A percentile compares a stretch with the other conserved stretches of the same genome.
Evolutionary conservation across 2,888 invertebrate genomes (phyloP).

Genomic region (Leptarthrus brevirostris): DNA sequence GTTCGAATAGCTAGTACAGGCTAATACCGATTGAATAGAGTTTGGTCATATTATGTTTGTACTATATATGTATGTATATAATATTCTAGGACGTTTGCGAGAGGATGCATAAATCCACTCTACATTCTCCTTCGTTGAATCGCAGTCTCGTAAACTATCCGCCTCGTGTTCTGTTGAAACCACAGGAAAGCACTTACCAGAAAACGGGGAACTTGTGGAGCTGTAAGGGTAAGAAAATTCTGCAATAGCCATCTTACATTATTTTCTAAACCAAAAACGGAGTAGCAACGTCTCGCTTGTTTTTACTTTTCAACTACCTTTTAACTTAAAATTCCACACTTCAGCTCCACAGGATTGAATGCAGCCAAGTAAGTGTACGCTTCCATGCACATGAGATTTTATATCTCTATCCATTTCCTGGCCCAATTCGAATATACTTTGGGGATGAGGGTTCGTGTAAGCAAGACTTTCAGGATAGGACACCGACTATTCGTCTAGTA

Average conservation of each 20-base stretch:
- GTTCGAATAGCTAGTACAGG: constrained; percentile 5
- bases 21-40: neutral
- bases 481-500: neutral
- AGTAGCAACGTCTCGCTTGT: neutral
- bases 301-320: constrained; percentile 15
- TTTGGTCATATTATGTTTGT: neutral
- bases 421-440: neutral
- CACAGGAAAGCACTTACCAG: constrained; percentile 19
- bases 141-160: constrained; percentile 25
- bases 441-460: neutral
- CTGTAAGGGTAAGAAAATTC: no score
- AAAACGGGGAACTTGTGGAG: constrained; percentile 1
- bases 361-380: neutral
- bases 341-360: neutral
- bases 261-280: neutral
- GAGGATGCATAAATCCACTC: constrained; percentile 29
- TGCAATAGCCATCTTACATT: constrained; percentile 18
- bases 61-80: neutral
- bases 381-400: constrained; percentile 17
- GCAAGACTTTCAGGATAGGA: neutral
- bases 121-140: constrained; percentile 19
- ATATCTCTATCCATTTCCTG: constrained; percentile 24
- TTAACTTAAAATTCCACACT: constrained; percentile 8
- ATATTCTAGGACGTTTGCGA: neutral
- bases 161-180: constrained; percentile 13